These are phyloP conservation scores for Litoditis marina DNA, from an alignment of 2,888 invertebrate species.

Conservation along the genomic window DNA sequence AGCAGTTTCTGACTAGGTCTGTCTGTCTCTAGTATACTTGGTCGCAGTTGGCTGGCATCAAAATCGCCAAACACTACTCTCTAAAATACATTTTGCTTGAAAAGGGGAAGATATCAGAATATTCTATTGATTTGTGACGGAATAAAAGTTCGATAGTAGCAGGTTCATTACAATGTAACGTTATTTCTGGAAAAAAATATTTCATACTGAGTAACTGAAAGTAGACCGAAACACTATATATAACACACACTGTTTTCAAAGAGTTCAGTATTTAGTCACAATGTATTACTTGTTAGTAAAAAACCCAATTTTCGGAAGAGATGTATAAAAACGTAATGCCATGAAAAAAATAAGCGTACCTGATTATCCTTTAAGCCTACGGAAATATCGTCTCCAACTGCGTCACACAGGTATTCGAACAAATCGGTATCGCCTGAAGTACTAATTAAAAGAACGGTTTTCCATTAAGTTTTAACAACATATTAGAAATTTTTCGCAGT, in stretches of 20 bases:
- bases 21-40: conserved; percentile 34
- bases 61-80: conserved; percentile 22
- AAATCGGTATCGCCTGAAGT: neutral
- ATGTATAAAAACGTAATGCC: neutral
- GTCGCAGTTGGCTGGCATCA: conserved; percentile 26
- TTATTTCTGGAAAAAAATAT: neutral
- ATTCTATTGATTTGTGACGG: too few species aligned
- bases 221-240: too few species aligned
- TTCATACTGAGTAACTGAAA: too few species aligned
- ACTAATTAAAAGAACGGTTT: neutral
- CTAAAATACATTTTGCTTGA: conserved; percentile 14
- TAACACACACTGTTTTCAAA: too few species aligned
- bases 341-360: neutral
- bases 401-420: neutral
- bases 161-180: neutral
- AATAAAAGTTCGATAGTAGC: too few species aligned
- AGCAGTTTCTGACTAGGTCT: conserved; percentile 30
- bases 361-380: conserved; percentile 12
- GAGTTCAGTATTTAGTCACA: too few species aligned
- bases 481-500: neutral
- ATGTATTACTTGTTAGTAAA: too few species aligned
- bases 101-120: neutral
- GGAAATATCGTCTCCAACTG: conserved; percentile 9
- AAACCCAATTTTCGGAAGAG: too few species aligned
- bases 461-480: neutral